phyloP scores from a whole-genome alignment of 2,888 invertebrate genomes.

The Sarcophaga subvicina region DNA sequence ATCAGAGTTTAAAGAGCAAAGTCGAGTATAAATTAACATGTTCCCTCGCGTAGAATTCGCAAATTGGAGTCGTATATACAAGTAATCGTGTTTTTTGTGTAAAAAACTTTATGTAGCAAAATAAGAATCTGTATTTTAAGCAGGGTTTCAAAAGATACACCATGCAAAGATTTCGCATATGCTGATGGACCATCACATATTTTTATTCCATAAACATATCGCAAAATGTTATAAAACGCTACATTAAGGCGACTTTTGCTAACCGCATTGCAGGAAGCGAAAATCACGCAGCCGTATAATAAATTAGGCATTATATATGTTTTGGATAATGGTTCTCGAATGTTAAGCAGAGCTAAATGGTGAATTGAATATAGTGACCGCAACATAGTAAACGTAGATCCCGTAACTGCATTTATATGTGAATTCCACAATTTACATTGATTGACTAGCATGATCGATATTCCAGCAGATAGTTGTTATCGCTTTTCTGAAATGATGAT shows the following conservation, averaged over 20 bases:
- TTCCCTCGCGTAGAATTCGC: neutral
- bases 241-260: neutral
- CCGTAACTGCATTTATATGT: too few species aligned
- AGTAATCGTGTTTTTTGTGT: neutral
- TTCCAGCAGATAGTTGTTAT: too few species aligned
- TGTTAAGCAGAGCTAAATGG: neutral
- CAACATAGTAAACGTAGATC: too few species aligned
- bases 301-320: neutral
- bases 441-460: too few species aligned
- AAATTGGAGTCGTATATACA: neutral
- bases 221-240: neutral
- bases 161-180: neutral
- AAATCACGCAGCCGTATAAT: neutral
- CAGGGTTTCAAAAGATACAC: neutral
- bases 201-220: neutral
- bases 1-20: too few species aligned
- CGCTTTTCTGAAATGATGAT: too few species aligned
- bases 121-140: neutral
- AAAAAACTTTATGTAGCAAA: neutral
- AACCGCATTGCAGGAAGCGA: neutral
- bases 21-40: too few species aligned
- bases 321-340: neutral
- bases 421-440: too few species aligned
- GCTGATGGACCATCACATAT: neutral
- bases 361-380: neutral